Evolutionary conservation across 2,113 vertebrate genomes (phyloP).

Genomic region (Burhinus bistriatus): DNA sequence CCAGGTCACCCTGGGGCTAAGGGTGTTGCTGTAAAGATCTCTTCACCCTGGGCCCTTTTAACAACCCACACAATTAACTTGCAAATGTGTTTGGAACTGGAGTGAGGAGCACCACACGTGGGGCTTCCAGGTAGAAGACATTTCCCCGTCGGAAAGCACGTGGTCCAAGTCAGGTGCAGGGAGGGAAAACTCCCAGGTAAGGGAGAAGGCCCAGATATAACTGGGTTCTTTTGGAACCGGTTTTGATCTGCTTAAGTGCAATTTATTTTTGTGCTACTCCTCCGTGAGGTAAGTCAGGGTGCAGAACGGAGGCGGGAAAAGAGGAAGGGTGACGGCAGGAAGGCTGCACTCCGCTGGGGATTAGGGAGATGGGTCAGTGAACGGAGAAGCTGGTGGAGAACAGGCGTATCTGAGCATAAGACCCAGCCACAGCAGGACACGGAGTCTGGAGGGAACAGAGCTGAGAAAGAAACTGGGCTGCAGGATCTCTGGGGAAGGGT

Average conservation of each 20-base stretch:
- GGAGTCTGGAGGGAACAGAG: neutral
- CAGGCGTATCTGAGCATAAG: rapidly evolving
- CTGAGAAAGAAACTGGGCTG: neutral
- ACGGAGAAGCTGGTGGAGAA: neutral
- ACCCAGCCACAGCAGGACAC: neutral
- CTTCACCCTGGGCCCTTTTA: neutral
- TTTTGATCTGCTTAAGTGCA: neutral
- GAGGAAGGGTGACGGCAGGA: neutral
- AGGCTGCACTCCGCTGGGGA: neutral
- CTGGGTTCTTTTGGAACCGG: neutral
- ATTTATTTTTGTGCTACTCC: neutral
- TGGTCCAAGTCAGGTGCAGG: neutral
- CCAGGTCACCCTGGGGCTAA: rapidly evolving
- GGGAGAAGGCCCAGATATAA: neutral
- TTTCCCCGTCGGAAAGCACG: neutral
- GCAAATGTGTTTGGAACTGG: neutral
- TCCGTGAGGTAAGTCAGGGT: neutral
- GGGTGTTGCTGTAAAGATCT: neutral
- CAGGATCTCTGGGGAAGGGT: neutral
- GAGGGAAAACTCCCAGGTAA: neutral
- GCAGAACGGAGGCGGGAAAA: neutral
- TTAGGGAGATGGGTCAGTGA: neutral
- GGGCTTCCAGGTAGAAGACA: neutral
- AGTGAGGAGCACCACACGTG: rapidly evolving
- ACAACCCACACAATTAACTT: neutral